Evolutionary conservation across 2,888 invertebrate species (phyloP).

Genomic region (Drosophila differens): DNA sequence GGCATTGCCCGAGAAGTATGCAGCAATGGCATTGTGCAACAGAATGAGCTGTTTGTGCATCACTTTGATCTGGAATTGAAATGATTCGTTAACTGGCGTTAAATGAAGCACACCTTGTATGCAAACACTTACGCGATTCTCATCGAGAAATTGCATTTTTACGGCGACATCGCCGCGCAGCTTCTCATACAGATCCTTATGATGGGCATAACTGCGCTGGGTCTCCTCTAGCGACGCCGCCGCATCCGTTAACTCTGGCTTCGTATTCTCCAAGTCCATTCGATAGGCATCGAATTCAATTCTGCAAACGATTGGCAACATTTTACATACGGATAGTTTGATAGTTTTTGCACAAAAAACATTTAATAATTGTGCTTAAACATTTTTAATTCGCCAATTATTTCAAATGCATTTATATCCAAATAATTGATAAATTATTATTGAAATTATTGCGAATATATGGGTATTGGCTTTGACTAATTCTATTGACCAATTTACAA

Average conservation of each 20-base stretch:
- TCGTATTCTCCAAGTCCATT: conserved; percentile 94
- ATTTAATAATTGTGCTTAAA: neutral
- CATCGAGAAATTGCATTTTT: conserved; percentile 98
- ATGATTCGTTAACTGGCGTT: neutral
- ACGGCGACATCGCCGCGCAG: conserved; percentile 96
- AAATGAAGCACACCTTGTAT: neutral
- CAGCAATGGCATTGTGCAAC: conserved; percentile 98
- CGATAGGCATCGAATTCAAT: conserved; percentile 99
- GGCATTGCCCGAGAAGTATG: conserved; percentile 98
- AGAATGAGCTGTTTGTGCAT: conserved; percentile 98
- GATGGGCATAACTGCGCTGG: conserved; percentile 92
- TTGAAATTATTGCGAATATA: no score
- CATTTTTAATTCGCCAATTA: neutral
- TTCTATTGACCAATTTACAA: neutral
- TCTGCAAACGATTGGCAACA: conserved; percentile 85
- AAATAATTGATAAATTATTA: neutral
- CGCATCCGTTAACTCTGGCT: conserved; percentile 86
- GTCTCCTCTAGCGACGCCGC: conserved; percentile 92
- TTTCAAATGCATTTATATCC: neutral
- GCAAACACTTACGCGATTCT: conserved; percentile 92
- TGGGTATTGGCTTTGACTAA: neutral
- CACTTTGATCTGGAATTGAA: conserved; percentile 92
- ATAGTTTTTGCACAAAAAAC: neutral
- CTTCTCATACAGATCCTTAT: conserved; percentile 96
- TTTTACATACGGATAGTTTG: neutral